Conservation (phyloP, 1,140 invertebrate species). For the Drosophila melanogaster region Release_6_plus_ISO1_MT NC_004354.4:1498501-1499000, state of each 20-base stretch:
- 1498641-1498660: too few species aligned
- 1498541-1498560: constrained; percentile 6
- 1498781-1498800: constrained; percentile 20
- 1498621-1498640: too few species aligned
- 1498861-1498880: constrained; percentile 36
- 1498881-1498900: not conserved
- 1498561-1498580: not conserved
- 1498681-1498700: constrained; percentile 53
- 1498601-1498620: not conserved
- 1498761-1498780: constrained; percentile 76
- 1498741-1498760: constrained; percentile 58
- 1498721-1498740: not conserved
- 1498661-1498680: constrained; percentile 42
- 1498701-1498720: not conserved
- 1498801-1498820: constrained; percentile 11
- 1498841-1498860: constrained; percentile 49
- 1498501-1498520: constrained; percentile 19
- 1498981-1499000: constrained; percentile 35
- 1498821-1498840: constrained; percentile 2
- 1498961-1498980: constrained; percentile 17
- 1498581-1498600: constrained; percentile 3
- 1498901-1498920: not conserved
- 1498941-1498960: constrained; percentile 29
- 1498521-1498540: constrained; percentile 42
- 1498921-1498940: constrained; percentile 64